Conservation (phyloP, 30 jellyfish, hydroid and myxozoan genomes). For the Sanderia malayensis region DNA sequence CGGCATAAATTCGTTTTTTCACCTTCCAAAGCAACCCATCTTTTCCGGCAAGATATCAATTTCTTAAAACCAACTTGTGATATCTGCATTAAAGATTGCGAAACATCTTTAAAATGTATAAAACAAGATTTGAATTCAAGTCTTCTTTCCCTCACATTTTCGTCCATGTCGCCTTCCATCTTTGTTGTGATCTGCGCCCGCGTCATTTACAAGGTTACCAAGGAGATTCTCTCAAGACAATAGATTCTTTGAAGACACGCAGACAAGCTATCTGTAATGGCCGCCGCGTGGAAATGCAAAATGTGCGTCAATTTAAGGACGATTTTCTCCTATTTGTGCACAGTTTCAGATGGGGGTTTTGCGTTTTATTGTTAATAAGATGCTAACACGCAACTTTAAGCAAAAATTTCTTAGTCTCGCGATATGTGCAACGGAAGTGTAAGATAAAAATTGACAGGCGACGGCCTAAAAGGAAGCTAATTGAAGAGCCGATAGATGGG, state of each 20-base stretch:
- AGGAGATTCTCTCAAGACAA: conserved; percentile 31
- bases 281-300: conserved; percentile 44
- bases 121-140: conserved; percentile 20
- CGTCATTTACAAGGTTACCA: conserved; percentile 28
- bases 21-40: conserved; percentile 45
- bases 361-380: conserved; percentile 29
- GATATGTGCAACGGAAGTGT: conserved; percentile 54
- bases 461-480: conserved; percentile 17
- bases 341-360: conserved; percentile 42
- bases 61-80: conserved; percentile 17
- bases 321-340: conserved; percentile 54
- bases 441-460: conserved; percentile 41
- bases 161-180: conserved; percentile 37
- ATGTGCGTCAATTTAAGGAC: conserved; percentile 21
- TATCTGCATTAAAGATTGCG: conserved; percentile 3
- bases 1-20: conserved; percentile 35
- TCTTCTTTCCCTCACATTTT: conserved; percentile 26
- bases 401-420: conserved; percentile 39
- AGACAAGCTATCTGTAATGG: conserved; percentile 30
- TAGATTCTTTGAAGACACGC: conserved; percentile 30
- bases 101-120: conserved; percentile 33
- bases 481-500: too few relatives aligned
- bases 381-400: conserved; percentile 24
- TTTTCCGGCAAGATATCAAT: conserved; percentile 16
- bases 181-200: conserved; percentile 21